Base-by-base conservation (phyloP, 2,113 vertebrate genomes). In the Charadrius vociferus region DNA sequence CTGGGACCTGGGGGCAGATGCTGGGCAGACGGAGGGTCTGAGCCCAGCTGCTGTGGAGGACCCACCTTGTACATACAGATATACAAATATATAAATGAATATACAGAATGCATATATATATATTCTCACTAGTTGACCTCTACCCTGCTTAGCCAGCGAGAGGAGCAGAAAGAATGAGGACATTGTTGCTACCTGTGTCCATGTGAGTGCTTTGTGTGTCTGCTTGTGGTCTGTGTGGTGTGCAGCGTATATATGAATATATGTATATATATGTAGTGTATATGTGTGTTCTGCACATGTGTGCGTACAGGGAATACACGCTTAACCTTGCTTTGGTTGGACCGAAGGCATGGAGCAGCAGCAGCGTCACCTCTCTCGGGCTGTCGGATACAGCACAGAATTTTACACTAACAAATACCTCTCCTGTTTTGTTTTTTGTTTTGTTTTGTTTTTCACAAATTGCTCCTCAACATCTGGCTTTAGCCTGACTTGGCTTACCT, bases 261-360 rank as follows among this genome's bases (percentile, higher is more conserved):
- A 20, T 32, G 37, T 37, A 14, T 34, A 17, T 34, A 11, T 24
- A 39, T 20, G 41, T 41, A 66, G 16, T 13, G 14, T 23, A 52
- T 21, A 67, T 0, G 0, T n/a, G 22, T 74, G 18, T 4, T 34
- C 41, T 52, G 52, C 32, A 50, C 1, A 0, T 52, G 14, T n/a
- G 45, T 53, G 45, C 14, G 4, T 62, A 83, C 24, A n/a, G 14
- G 22, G 45, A 59, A 37, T 4, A 62, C 2, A 16, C 2, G 7
- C 29, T 39, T 12, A 61, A 22, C 8, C 14, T 68, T 83, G 29
- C 34, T 62, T 30, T 4, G 5, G 39, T 12, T 68, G 62, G 45
- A 39, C 12, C 8, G 1, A 3, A 55, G 14, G 36, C 49, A 41
- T 12, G 7, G 24, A 55, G 20, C 65, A 70, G 39, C 49, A 55